Evolutionary conservation across 2,888 invertebrate genomes (phyloP).

Genomic region (Drosophila quasianomalipes): DNA sequence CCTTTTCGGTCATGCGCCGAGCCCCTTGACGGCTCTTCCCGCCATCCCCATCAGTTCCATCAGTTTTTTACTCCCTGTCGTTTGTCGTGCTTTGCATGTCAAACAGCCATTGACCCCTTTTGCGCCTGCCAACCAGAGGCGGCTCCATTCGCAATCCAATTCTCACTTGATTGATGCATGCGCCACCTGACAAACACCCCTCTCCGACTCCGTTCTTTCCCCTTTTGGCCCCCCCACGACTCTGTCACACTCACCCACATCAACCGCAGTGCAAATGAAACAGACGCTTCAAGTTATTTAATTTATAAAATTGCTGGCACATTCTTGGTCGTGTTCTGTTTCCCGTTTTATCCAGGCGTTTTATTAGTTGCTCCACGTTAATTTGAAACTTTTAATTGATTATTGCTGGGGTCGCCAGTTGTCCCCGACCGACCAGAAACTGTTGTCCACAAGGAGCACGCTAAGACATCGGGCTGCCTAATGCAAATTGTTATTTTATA

Average conservation of each 20-base stretch:
- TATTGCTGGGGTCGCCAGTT: conserved; percentile 50
- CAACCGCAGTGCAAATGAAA: conserved; percentile 44
- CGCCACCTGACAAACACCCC: conserved; percentile 68
- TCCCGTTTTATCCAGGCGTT: conserved; percentile 34
- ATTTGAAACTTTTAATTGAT: conserved; percentile 80
- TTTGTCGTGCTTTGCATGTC: conserved; percentile 78
- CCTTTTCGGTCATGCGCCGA: conserved; percentile 78
- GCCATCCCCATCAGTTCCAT: not conserved
- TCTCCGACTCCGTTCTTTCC: not conserved
- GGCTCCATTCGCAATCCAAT: conserved; percentile 74
- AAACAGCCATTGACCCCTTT: conserved; percentile 83
- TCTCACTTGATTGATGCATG: conserved; percentile 81
- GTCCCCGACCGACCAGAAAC: not conserved
- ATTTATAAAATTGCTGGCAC: conserved; percentile 77
- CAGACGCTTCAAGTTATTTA: conserved; percentile 79
- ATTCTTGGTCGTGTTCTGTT: conserved; percentile 36
- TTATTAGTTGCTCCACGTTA: conserved; percentile 68
- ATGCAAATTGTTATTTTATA: conserved; percentile 72
- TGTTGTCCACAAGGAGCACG: not conserved
- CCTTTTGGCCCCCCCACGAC: not conserved
- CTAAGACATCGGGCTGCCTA: conserved; percentile 17
- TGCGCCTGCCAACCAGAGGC: conserved; percentile 44
- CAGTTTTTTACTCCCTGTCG: conserved; percentile 4
- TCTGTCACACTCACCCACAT: not conserved
- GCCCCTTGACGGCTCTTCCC: conserved; percentile 14